A percentile compares a stretch with the other conserved stretches of the same genome.
phyloP scores from a whole-genome alignment of 30 jellyfish, hydroid and myxozoan genomes.

The Mastigias papua region DNA sequence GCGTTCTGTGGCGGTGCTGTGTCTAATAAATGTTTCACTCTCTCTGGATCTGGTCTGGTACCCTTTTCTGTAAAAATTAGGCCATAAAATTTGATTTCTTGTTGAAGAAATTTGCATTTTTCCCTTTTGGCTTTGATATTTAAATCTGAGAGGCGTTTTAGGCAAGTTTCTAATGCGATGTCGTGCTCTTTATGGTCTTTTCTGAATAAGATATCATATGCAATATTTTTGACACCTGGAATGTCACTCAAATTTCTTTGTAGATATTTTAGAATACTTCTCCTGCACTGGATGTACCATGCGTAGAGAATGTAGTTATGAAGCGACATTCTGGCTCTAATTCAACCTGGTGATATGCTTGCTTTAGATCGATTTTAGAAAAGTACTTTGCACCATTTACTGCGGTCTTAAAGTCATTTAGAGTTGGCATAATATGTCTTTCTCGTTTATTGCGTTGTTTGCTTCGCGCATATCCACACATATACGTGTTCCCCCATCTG shows the following conservation, averaged over 20 bases:
- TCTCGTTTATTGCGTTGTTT: constrained; percentile 56
- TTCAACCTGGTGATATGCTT: constrained; percentile 70
- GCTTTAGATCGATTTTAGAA: constrained; percentile 46
- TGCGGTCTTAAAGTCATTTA: constrained; percentile 56
- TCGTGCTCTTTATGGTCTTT: constrained; percentile 15
- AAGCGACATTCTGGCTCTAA: constrained; percentile 52
- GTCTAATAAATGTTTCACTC: constrained; percentile 33
- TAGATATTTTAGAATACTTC: constrained; percentile 52
- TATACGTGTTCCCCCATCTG: constrained; percentile 58
- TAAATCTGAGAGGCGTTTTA: constrained; percentile 37
- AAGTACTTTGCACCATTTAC: constrained; percentile 64
- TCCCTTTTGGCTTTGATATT: constrained; percentile 39
- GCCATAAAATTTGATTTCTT: constrained; percentile 65
- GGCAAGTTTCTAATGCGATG: constrained; percentile 21
- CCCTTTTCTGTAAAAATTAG: constrained; percentile 52
- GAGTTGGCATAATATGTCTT: constrained; percentile 62
- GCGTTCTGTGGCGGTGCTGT: constrained; percentile 58
- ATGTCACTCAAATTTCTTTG: constrained; percentile 42
- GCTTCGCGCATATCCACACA: constrained; percentile 74
- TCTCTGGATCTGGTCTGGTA: constrained; percentile 65
- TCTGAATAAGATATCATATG: constrained; percentile 58
- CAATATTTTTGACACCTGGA: constrained; percentile 60
- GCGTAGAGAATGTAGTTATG: constrained; percentile 65
- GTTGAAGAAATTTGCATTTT: constrained; percentile 55
- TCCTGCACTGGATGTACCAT: constrained; percentile 57